A percentile compares a stretch with the other conserved stretches of the same genome.
Conservation (phyloP, 2,113 vertebrate species). For the Neodontobutis hainanensis region DNA sequence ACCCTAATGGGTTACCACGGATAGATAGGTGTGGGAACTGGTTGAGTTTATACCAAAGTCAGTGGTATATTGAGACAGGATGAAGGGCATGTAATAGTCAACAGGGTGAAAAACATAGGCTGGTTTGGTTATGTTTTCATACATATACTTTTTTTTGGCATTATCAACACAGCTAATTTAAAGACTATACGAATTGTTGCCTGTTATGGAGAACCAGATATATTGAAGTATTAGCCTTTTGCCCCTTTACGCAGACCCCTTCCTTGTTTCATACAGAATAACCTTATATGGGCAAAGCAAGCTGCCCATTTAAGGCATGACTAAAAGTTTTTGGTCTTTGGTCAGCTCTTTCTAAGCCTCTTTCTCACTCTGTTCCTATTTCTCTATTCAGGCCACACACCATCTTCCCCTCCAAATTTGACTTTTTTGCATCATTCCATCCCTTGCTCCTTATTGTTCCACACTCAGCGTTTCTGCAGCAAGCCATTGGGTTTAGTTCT, state of each 20-base stretch:
- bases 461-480: slow-evolving; percentile 52
- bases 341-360: slow-evolving; percentile 37
- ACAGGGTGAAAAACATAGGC: neutral
- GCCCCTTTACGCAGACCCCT: slow-evolving; percentile 17
- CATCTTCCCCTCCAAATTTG: slow-evolving; percentile 1
- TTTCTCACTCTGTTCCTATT: slow-evolving; percentile 18
- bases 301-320: slow-evolving; percentile 20
- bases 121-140: neutral
- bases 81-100: too few species aligned
- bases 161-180: neutral
- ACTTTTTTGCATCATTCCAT: slow-evolving; percentile 17
- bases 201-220: neutral
- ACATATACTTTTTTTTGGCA: neutral
- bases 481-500: slow-evolving; percentile 38
- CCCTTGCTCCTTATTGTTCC: slow-evolving; percentile 20
- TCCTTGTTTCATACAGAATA: slow-evolving; percentile 13
- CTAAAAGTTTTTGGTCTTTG: slow-evolving; percentile 30
- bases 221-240: neutral
- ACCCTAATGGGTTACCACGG: slow-evolving; percentile 67
- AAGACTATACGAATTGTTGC: neutral
- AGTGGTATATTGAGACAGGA: neutral
- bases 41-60: slow-evolving; percentile 38
- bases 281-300: slow-evolving; percentile 54
- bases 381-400: slow-evolving; percentile 23
- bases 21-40: slow-evolving; percentile 69